These are phyloP conservation scores for Penaeus indicus DNA, from an alignment of 1,140 invertebrate species.

Conservation along the genomic window DNA sequence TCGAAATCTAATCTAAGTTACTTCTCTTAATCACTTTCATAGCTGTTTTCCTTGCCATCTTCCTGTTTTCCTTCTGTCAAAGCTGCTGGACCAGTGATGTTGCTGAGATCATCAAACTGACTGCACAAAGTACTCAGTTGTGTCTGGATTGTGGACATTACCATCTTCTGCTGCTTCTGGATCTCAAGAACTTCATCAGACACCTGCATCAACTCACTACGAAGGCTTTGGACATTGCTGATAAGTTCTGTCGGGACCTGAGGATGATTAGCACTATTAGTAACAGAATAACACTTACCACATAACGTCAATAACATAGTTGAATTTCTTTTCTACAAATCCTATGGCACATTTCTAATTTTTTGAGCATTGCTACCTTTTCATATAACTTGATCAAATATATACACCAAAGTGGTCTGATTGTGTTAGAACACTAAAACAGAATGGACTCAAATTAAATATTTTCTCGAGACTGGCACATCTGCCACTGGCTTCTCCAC, in stretches of 20 bases:
- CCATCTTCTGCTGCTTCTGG: constrained; percentile 50
- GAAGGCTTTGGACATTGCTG: constrained; percentile 34
- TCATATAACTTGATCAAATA: too few species aligned
- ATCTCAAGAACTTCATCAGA: constrained; percentile 38
- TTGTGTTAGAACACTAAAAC: too few species aligned
- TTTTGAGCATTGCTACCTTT: too few species aligned
- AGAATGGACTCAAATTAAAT: too few species aligned
- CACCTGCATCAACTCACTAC: constrained; percentile 38
- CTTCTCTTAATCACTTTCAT: not conserved
- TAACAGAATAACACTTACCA: not conserved
- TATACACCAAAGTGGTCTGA: too few species aligned
- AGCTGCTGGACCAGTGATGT: constrained; percentile 19
- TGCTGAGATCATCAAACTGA: constrained; percentile 57
- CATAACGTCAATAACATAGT: too few species aligned
- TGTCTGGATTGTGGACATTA: constrained; percentile 40
- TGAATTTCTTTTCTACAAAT: too few species aligned
- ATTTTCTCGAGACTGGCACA: too few species aligned
- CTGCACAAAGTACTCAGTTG: constrained; percentile 43
- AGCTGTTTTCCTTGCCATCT: not conserved
- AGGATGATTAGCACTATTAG: not conserved
- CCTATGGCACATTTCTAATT: too few species aligned
- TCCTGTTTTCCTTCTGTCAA: not conserved
- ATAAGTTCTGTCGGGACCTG: constrained; percentile 39
- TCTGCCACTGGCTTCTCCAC: too few species aligned
- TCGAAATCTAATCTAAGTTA: too few species aligned